Base-by-base conservation (phyloP, 2,888 invertebrate species). In the Sthenelais limicola region DNA sequence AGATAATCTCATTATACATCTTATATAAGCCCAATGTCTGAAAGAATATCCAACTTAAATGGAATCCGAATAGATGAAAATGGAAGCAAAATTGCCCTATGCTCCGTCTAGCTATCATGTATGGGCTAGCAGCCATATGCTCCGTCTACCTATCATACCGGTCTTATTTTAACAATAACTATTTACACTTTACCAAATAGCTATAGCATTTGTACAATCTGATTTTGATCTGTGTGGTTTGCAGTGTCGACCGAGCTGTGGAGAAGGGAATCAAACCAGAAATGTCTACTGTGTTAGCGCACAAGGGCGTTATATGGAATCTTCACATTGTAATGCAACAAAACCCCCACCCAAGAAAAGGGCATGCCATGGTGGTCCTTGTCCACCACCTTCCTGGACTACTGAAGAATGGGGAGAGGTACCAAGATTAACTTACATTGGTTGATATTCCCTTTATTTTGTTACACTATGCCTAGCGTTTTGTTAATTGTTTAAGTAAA, bases 271-370 rank as follows among this genome's bases (percentile, higher is more conserved):
- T 49, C 81, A 80, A 76, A 81, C 78, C 1, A 81, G 86, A 0
- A 79, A 82, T 28, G 82, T 85, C 32, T 83, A 82, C 73, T 86
- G 85, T 74, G 82, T 84, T 80, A 82, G 80, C 1, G 81, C 80
- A 62, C 83, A 84, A 72, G 82, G 82, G 18, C 78, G 76, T 21
- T 83, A 83, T 74, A 76, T 86, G 24, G 79, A 79, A 26, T 81
- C 82, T 32, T 70, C 71, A 15, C 75, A 80, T 73, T 98, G 98
- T 85, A 81, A 83, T 70, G 70, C 66, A 12, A 76, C 62, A 24
- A 77, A 78, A 26, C 82, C 84, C 74, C 86, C 86, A 18, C 82
- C 83, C 12, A 80, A 81, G 32, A 82, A 84, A 68, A 80, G 86
- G 56, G 77, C 81, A n/a, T 86, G 85, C 71, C 77, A 80, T 51